phyloP scores from a whole-genome alignment of 2,888 invertebrate species.

The Athetis lepigone region DNA sequence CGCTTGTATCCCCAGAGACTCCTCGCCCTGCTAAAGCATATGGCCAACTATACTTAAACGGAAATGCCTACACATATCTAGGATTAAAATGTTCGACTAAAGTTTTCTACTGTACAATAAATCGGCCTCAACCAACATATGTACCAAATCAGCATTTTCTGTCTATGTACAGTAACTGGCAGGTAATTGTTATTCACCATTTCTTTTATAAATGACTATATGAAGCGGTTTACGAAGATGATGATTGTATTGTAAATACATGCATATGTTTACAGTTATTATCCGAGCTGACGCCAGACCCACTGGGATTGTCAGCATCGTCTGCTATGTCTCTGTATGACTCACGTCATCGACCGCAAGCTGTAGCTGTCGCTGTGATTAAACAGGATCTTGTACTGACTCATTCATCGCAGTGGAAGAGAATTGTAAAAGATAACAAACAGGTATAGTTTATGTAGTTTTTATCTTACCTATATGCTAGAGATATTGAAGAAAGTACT shows the following conservation, averaged over 20 bases:
- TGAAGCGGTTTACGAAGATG: constrained; percentile 27
- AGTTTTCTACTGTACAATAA: constrained; percentile 97
- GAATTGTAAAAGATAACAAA: constrained; percentile 82
- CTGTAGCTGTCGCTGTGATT: constrained; percentile 91
- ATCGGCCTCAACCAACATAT: constrained; percentile 98
- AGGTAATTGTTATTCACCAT: constrained; percentile 87
- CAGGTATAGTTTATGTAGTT: constrained; percentile 74
- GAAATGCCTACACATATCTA: constrained; percentile 97
- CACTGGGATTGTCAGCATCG: constrained; percentile 92
- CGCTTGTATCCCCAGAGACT: constrained; percentile 97
- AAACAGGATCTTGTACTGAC: constrained; percentile 92
- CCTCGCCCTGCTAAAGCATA: constrained; percentile 97
- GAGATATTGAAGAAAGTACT: constrained; percentile 19
- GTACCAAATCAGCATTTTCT: constrained; percentile 96
- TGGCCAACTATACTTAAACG: constrained; percentile 96
- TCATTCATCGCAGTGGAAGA: constrained; percentile 92
- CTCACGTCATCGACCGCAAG: constrained; percentile 93
- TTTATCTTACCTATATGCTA: constrained; percentile 6
- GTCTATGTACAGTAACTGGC: constrained; percentile 99
- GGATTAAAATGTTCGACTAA: constrained; percentile 97
- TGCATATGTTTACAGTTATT: constrained; percentile 90
- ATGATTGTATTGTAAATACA: constrained; percentile 67
- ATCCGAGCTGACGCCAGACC: constrained; percentile 92
- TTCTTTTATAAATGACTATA: constrained; percentile 17
- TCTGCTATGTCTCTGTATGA: constrained; percentile 94